Conservation (phyloP, 2,888 invertebrate genomes). For the Clusia tigrina region DNA sequence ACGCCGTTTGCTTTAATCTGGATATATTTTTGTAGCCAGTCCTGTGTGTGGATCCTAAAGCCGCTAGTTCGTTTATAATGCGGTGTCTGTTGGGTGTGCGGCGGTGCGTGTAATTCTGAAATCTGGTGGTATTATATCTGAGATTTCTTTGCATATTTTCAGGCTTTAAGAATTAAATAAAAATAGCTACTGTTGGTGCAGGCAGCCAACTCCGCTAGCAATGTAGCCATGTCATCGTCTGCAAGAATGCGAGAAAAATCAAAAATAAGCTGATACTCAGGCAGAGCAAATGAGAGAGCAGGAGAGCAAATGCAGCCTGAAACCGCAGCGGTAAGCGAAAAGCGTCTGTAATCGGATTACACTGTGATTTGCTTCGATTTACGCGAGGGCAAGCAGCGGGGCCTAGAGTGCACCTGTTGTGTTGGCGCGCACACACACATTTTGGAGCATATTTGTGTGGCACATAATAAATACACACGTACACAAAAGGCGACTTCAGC, state of each 20-base stretch:
- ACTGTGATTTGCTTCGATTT: constrained; percentile 24
- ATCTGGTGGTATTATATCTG: too few relatives aligned
- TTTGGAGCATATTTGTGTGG: background rate
- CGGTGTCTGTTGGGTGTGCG: too few relatives aligned
- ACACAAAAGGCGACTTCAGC: too few relatives aligned
- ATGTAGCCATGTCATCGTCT: background rate
- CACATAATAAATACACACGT: background rate
- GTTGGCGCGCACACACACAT: background rate
- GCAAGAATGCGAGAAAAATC: constrained; percentile 1
- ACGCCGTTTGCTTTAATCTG: too few relatives aligned
- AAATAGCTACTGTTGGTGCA: too few relatives aligned
- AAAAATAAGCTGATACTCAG: background rate
- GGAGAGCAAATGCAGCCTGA: constrained; percentile 12
- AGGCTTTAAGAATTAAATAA: too few relatives aligned
- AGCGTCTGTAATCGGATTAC: constrained; percentile 22
- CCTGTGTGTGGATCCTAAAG: too few relatives aligned
- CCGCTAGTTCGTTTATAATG: too few relatives aligned
- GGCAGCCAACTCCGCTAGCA: too few relatives aligned
- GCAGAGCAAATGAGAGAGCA: background rate
- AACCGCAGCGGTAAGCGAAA: background rate
- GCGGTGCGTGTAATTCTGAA: too few relatives aligned
- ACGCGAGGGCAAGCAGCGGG: background rate
- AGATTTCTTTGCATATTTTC: too few relatives aligned
- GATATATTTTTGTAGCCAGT: too few relatives aligned
- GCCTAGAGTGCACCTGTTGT: constrained; percentile 3